phyloP scores from a whole-genome alignment of 1,140 invertebrate species.

The Oryzaephilus surinamensis region DNA sequence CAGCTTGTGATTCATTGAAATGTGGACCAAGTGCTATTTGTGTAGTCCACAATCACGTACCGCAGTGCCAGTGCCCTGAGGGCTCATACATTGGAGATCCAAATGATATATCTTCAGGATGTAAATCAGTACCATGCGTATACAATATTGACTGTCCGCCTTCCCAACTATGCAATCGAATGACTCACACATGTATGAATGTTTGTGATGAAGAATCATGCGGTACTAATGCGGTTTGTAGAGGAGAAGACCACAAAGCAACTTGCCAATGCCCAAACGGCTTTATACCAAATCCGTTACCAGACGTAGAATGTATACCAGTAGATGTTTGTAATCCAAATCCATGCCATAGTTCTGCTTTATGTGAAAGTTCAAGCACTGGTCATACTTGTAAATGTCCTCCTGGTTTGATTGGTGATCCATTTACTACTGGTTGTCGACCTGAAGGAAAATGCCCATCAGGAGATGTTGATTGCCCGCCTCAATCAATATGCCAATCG shows the following conservation, averaged over 20 bases:
- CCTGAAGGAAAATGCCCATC: slow-evolving; percentile 58
- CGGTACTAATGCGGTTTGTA: slow-evolving; percentile 77
- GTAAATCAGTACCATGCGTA: slow-evolving; percentile 69
- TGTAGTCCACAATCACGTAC: slow-evolving; percentile 76
- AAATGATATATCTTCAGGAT: slow-evolving; percentile 59
- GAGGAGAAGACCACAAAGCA: slow-evolving; percentile 70
- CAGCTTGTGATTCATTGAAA: slow-evolving; percentile 60
- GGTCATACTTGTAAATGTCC: slow-evolving; percentile 68
- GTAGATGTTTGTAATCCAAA: slow-evolving; percentile 60
- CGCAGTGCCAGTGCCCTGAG: slow-evolving; percentile 77
- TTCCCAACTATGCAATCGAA: slow-evolving; percentile 66
- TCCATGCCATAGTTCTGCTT: slow-evolving; percentile 69
- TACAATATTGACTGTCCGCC: slow-evolving; percentile 73
- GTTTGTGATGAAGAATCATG: slow-evolving; percentile 73
- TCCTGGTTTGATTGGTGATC: slow-evolving; percentile 62
- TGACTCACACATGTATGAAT: slow-evolving; percentile 71
- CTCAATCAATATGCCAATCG: slow-evolving; percentile 58
- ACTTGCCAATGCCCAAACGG: slow-evolving; percentile 75
- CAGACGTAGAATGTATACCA: slow-evolving; percentile 66
- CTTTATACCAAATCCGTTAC: slow-evolving; percentile 63
- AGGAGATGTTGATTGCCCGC: slow-evolving; percentile 64
- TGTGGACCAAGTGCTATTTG: slow-evolving; percentile 80
- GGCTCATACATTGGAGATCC: slow-evolving; percentile 77
- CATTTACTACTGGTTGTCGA: slow-evolving; percentile 58
- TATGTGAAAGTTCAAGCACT: slow-evolving; percentile 56